Percentiles rank a stretch among this genome's conserved stretches.
Conservation (phyloP, 2,888 invertebrate genomes). For the Chymomyza procnemis region DNA sequence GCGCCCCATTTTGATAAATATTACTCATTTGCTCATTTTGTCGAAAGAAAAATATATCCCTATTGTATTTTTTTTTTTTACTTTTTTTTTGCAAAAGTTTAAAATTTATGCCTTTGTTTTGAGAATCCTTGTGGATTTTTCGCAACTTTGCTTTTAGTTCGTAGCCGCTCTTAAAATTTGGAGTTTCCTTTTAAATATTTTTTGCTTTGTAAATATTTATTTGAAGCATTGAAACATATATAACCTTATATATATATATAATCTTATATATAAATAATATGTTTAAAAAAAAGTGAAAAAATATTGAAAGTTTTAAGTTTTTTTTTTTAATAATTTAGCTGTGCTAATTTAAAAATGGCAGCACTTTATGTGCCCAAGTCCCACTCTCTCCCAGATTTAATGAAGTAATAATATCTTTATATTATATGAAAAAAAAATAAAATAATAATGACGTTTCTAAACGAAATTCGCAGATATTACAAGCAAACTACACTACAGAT, state of each 20-base stretch:
- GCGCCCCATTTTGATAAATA: conserved; percentile 6
- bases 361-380: conserved; percentile 18
- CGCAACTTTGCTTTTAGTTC: conserved; percentile 13
- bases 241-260: conserved; percentile 1
- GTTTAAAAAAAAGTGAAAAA: conserved; percentile 22
- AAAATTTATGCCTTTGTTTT: conserved; percentile 5
- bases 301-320: conserved; percentile 26
- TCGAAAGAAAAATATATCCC: neutral
- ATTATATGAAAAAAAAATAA: neutral
- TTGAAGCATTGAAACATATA: conserved; percentile 43
- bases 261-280: conserved; percentile 29
- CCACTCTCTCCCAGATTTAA: neutral
- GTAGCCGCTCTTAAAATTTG: neutral
- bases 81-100: conserved; percentile 7
- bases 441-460: too few species aligned
- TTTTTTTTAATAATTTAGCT: conserved; percentile 42
- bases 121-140: conserved; percentile 10
- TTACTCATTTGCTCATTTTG: conserved; percentile 13
- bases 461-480: too few species aligned
- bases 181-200: neutral
- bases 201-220: conserved; percentile 68
- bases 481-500: too few species aligned
- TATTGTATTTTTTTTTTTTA: conserved; percentile 6
- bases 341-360: conserved; percentile 38
- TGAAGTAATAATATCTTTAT: neutral